phyloP scores from a whole-genome alignment of 2,113 vertebrate species.

The Bothrops jararaca region DNA sequence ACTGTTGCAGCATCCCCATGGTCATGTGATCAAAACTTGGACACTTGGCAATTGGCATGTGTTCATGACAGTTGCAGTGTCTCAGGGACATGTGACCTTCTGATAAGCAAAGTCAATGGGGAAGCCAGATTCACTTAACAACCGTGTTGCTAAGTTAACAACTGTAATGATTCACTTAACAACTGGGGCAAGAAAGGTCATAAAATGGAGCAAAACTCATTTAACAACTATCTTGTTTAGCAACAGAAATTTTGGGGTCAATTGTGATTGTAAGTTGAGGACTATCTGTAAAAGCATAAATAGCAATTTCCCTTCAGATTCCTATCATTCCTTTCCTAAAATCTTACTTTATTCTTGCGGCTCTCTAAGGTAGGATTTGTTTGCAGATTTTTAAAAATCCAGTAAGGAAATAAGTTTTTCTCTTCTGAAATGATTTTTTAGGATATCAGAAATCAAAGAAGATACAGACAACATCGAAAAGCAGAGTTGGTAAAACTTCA shows the following conservation, averaged over 20 bases:
- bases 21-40: background rate
- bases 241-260: background rate
- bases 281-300: background rate
- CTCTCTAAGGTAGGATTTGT: background rate
- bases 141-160: background rate
- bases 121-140: background rate
- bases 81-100: background rate
- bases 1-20: background rate
- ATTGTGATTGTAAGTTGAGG: background rate
- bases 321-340: background rate
- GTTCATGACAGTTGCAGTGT: background rate
- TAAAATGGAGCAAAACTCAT: background rate
- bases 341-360: background rate
- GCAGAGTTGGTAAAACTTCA: conserved; percentile 92
- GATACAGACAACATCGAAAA: conserved; percentile 92
- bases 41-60: background rate
- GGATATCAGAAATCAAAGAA: conserved; percentile 96
- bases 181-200: background rate
- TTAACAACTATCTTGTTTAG: background rate
- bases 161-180: background rate
- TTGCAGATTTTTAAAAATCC: background rate
- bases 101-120: background rate
- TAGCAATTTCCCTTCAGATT: background rate
- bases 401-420: background rate
- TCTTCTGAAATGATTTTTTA: conserved; percentile 47